Base-by-base conservation (phyloP, 2,797 vertebrate species). In the Ficedula albicollis region DNA sequence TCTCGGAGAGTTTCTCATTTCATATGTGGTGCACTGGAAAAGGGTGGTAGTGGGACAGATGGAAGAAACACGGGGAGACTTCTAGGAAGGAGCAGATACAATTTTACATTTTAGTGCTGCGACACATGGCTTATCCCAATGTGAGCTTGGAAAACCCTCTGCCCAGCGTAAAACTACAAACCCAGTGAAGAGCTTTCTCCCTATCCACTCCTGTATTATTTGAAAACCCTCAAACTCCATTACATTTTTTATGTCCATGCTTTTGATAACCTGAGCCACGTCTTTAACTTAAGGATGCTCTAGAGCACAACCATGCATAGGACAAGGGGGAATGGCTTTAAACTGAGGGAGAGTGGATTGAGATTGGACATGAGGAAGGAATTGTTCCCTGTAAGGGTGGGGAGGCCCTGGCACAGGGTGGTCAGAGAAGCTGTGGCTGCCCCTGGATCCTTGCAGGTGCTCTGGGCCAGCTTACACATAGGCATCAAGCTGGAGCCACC, bases 1-100 rank as follows among this genome's bases (percentile, higher is more conserved):
- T 44, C 5, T 32, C 0, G 0, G 15, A 15, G 30, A 21, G 21
- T 46, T 0, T 84, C 46, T 46, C 10, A 5, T 76, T 68, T 32
- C 15, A 6, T 32, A 4, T 17, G 18, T 43, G n/a, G 13, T 15
- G 7, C 2, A 0, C 9, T 63, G 39, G 58, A 39, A 59, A 55
- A 54, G 12, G 25, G 14, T 59, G 51, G 38, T 23, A 27, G 34
- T 41, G 19, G 36, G 60, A 55, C 36, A 52, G 13, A 13, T 77
- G 36, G 52, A 55, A 73, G 67, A 83, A 93, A 23, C 20, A 0
- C 1, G 3, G 32, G 15, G 20, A 70, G 7, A 19, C 20, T 10
- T 51, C 10, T 16, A 62, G 29, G 48, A 68, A 11, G 36, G 41
- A 64, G 19, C 19, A 38, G 26, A 1, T 41, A 2, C 1, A 13